These are phyloP conservation scores for Nemoura dubitans DNA, from an alignment of 2,888 invertebrate genomes.

Conservation along the genomic window DNA sequence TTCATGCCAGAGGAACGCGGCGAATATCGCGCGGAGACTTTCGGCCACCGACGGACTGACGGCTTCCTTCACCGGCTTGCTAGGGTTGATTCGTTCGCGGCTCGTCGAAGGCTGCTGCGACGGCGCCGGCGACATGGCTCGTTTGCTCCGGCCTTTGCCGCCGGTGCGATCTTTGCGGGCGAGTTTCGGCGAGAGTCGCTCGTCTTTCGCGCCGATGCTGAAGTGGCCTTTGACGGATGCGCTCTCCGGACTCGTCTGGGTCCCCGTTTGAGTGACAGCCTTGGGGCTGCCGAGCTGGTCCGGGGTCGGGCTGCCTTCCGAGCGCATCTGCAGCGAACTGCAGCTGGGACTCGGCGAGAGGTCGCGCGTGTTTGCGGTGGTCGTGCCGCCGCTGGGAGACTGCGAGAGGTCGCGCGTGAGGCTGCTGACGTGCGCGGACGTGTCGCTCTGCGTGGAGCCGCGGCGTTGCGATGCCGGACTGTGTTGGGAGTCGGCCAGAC, in stretches of 20 bases:
- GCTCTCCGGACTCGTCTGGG: slow-evolving; percentile 76
- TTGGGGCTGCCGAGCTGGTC: slow-evolving; percentile 57
- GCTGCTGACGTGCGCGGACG: slow-evolving; percentile 70
- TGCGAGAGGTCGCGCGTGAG: slow-evolving; percentile 70
- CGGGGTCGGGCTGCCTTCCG: slow-evolving; percentile 58
- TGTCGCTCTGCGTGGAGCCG: slow-evolving; percentile 69
- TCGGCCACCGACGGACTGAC: slow-evolving; percentile 91
- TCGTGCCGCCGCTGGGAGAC: slow-evolving; percentile 63
- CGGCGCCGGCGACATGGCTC: slow-evolving; percentile 60
- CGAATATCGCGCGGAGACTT: slow-evolving; percentile 92
- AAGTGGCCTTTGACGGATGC: slow-evolving; percentile 62
- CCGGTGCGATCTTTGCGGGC: slow-evolving; percentile 65
- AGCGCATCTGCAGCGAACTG: slow-evolving; percentile 64
- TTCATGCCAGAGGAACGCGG: slow-evolving; percentile 97
- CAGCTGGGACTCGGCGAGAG: slow-evolving; percentile 60
- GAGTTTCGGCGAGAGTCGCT: slow-evolving; percentile 66
- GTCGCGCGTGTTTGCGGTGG: slow-evolving; percentile 62
- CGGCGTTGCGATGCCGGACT: slow-evolving; percentile 62
- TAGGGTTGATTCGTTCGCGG: slow-evolving; percentile 56
- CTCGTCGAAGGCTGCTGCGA: slow-evolving; percentile 57
- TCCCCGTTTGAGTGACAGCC: slow-evolving; percentile 70
- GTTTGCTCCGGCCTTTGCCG: slow-evolving; percentile 55
- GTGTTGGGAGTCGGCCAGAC: slow-evolving; percentile 57
- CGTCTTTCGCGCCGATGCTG: slow-evolving; percentile 67
- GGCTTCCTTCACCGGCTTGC: slow-evolving; percentile 59